Base-by-base conservation (phyloP, 1,140 invertebrate species). In the Trachymyrmex septentrionalis region DNA sequence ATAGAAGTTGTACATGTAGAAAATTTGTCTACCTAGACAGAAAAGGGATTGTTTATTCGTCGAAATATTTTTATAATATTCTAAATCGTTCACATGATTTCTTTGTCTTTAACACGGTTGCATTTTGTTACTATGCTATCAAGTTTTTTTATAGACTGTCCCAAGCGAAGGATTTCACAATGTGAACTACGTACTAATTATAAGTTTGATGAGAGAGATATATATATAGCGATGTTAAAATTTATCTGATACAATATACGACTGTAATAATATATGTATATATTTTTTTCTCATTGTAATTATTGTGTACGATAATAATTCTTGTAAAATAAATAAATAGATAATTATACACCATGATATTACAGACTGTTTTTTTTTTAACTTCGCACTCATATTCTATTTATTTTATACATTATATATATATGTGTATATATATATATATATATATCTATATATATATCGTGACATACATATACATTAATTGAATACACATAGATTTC, bases 131-230 rank as follows among this genome's bases (percentile, higher is more conserved):
- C 55, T 77, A 61, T 57, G 85, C 81, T 80, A 85, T 90, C 61
- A 78, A 34, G 76, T 73, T 91, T 91, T 87, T 91, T 91, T 89
- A 91, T 91, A 91, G 90, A 80, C 80, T 76, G 53, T 87, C 86
- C 75, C 73, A 76, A 86, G 73, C 38, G 55, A 85, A 92, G 87
- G 81, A 91, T 93, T 91, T 92, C 88, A 84, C 90, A 94, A 94
- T 91, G 81, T 81, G 71, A 72, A 92, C 87, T 85, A 90, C 86
- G 89, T 92, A 92, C 92, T 93, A 93, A 93, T 93, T 93, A 92
- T 93, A 93, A 93, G 85, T 91, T 90, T 91, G 88, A 92, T 64
- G 86, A 69, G 12, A 69, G 12, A 69, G 66, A 24, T 21, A 44
- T 44, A 44, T 44, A 44, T 10, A 50, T 48, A 69, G 66, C 69